Evolutionary conservation across 2,797 vertebrate genomes (phyloP).

Genomic region (Hapalemur alaotrensis): DNA sequence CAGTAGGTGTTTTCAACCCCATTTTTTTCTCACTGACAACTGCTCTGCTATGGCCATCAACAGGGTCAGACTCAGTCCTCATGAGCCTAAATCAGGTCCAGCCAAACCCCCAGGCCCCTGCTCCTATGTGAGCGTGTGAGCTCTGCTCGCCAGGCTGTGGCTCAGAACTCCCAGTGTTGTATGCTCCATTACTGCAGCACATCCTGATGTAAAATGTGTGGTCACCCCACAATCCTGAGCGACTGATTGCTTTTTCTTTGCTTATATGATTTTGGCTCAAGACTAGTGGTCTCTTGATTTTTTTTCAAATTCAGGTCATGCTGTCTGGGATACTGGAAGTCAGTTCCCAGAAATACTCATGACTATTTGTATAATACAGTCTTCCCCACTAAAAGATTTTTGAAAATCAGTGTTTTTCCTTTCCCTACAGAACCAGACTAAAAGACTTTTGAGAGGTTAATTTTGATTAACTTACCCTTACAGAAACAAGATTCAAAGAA

Average conservation of each 20-base stretch:
- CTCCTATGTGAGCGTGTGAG: rapidly evolving
- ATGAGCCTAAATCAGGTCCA: not conserved
- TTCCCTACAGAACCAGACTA: not conserved
- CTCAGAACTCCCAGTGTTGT: not conserved
- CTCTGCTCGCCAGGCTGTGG: not conserved
- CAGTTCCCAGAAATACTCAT: constrained; percentile 57
- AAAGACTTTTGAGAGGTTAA: not conserved
- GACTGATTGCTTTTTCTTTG: not conserved
- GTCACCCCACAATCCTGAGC: not conserved
- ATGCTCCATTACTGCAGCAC: not conserved
- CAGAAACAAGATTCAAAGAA: not conserved
- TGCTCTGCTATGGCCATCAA: not conserved
- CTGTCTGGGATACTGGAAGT: constrained; percentile 27
- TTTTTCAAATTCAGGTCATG: constrained; percentile 50
- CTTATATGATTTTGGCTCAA: constrained; percentile 47
- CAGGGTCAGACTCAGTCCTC: not conserved
- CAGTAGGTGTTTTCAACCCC: not conserved
- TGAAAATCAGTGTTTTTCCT: constrained; percentile 29
- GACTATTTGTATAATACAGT: not conserved
- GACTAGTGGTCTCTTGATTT: not conserved
- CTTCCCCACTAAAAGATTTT: constrained; percentile 31
- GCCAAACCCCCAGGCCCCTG: too few relatives aligned
- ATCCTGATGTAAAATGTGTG: not conserved
- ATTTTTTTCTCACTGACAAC: not conserved
- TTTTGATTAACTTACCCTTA: constrained; percentile 28